phyloP scores from a whole-genome alignment of 2,113 vertebrate species.

The Embiotoca jacksoni region DNA sequence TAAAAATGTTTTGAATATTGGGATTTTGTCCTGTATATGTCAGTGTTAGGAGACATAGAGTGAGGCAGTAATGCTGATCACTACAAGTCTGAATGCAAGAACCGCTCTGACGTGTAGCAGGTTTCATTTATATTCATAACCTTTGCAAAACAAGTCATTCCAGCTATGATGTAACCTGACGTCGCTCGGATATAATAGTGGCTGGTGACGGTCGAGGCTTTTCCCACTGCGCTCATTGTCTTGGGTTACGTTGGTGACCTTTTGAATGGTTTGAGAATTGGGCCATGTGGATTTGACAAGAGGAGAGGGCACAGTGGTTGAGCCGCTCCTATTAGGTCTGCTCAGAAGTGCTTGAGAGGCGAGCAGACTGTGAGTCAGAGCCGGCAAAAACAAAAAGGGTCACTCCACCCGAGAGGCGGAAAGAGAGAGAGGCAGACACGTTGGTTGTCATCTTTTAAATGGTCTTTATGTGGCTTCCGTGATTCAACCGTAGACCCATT shows the following conservation, averaged over 20 bases:
- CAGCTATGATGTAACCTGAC: slow-evolving; percentile 61
- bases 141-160: slow-evolving; percentile 58
- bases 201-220: slow-evolving; percentile 39
- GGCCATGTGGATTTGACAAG: slow-evolving; percentile 52
- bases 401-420: slow-evolving; percentile 19
- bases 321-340: slow-evolving; percentile 39
- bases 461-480: slow-evolving; percentile 6
- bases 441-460: slow-evolving; percentile 24
- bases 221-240: slow-evolving; percentile 56
- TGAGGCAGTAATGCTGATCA: slow-evolving; percentile 11
- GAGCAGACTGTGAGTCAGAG: slow-evolving; percentile 49
- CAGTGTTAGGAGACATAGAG: slow-evolving; percentile 9
- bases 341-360: slow-evolving; percentile 35
- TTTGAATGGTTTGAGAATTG: slow-evolving; percentile 61
- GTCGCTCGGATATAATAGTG: slow-evolving; percentile 39
- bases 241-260: slow-evolving; percentile 65
- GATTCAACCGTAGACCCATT: slow-evolving; percentile 30
- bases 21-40: slow-evolving; percentile 41
- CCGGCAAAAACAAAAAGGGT: slow-evolving; percentile 31
- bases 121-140: slow-evolving; percentile 53
- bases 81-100: slow-evolving; percentile 7
- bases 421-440: background rate
- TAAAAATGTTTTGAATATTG: background rate
- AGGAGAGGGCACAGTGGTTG: slow-evolving; percentile 43
- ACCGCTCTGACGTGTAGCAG: slow-evolving; percentile 9